These are phyloP conservation scores for Antidorcas marsupialis DNA, from an alignment of 2,113 vertebrate species.

Conservation along the genomic window DNA sequence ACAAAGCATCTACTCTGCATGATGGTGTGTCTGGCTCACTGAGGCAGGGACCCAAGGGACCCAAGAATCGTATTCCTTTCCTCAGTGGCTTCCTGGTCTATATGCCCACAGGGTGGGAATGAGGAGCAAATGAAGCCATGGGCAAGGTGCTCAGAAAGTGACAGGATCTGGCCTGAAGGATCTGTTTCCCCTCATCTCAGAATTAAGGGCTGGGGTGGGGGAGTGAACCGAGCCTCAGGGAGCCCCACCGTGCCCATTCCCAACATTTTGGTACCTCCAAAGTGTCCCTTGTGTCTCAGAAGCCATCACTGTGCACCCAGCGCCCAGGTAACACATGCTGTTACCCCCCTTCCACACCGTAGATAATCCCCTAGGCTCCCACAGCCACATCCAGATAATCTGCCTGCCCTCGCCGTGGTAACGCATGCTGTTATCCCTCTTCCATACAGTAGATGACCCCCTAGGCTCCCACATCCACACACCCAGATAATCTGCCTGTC, in stretches of 20 bases:
- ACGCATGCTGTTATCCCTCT: no score
- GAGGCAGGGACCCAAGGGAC: background rate
- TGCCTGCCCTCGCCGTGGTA: no score
- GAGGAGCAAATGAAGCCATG: no score
- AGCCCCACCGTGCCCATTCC: background rate
- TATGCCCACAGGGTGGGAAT: no score
- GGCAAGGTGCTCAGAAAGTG: background rate
- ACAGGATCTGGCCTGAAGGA: background rate
- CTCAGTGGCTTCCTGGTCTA: background rate
- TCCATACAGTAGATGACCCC: no score
- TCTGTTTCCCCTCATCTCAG: background rate
- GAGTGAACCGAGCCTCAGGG: background rate
- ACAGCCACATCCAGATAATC: no score
- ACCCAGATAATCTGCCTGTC: no score
- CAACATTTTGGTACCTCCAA: background rate
- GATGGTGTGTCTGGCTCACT: background rate
- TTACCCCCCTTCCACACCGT: background rate
- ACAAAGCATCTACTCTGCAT: no score
- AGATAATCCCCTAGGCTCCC: background rate
- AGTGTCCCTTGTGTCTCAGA: background rate
- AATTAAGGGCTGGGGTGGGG: background rate
- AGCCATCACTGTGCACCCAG: background rate
- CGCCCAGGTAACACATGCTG: background rate
- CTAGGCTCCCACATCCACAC: no score
- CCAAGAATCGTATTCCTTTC: background rate